Evolutionary conservation across 2,888 invertebrate genomes (phyloP).

Genomic region (Pseudococcus jackbeardsleyi): DNA sequence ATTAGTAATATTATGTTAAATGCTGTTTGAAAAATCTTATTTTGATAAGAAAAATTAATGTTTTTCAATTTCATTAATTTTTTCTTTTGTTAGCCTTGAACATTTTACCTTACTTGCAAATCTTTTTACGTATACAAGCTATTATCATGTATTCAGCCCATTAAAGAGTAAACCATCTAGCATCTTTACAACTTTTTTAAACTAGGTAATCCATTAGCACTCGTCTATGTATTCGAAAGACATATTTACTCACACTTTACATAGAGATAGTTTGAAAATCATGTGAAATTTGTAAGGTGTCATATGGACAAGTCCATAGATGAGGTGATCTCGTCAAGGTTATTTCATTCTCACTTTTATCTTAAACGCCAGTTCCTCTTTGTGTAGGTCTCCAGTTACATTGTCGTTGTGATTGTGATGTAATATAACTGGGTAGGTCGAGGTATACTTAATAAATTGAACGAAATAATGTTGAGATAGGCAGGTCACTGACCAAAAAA

Average conservation of each 20-base stretch:
- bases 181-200: not conserved
- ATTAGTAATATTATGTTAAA: slow-evolving; percentile 9
- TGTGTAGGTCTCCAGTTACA: not conserved
- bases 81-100: slow-evolving; percentile 18
- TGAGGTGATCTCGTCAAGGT: not conserved
- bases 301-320: not conserved
- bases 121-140: not conserved
- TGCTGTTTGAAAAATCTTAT: not conserved
- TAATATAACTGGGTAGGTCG: not conserved
- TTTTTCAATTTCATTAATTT: slow-evolving; percentile 14
- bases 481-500: too few relatives aligned
- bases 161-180: not conserved
- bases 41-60: not conserved
- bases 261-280: slow-evolving; percentile 19
- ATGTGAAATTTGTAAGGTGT: slow-evolving; percentile 33
- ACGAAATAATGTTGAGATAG: too few relatives aligned
- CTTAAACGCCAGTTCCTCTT: not conserved
- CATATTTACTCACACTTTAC: slow-evolving; percentile 10
- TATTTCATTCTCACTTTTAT: slow-evolving; percentile 7
- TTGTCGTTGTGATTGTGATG: not conserved
- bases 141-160: not conserved
- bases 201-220: not conserved
- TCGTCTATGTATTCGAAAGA: not conserved
- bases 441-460: not conserved
- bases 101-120: slow-evolving; percentile 1